These are phyloP conservation scores for Zoroaster sp. DNA, from an alignment of 53 echinoderm and acorn worm genomes.

Conservation along the genomic window DNA sequence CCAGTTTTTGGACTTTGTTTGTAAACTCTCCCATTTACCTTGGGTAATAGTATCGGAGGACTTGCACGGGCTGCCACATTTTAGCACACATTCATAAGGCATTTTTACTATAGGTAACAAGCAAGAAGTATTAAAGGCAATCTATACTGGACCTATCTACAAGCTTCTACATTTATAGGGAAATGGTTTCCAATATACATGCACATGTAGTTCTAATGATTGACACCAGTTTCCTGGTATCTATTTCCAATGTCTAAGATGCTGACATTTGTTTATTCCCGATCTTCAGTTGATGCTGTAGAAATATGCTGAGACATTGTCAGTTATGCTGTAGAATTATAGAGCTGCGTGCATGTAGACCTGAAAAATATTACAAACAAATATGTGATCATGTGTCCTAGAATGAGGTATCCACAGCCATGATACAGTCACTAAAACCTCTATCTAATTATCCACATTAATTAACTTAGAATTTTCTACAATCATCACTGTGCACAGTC, in stretches of 20 bases:
- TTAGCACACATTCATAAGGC: not conserved
- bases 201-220: too few species aligned
- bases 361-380: not conserved
- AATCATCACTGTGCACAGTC: too few species aligned
- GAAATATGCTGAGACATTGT: too few species aligned
- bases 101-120: not conserved
- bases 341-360: not conserved
- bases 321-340: too few species aligned
- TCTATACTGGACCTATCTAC: not conserved
- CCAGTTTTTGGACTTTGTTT: conserved; percentile 32
- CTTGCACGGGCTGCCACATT: not conserved
- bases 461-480: too few species aligned
- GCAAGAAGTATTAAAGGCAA: not conserved
- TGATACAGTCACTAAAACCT: too few species aligned
- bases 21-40: conserved; percentile 30
- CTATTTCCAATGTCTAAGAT: not conserved
- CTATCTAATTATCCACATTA: too few species aligned
- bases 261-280: not conserved
- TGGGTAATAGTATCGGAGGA: not conserved
- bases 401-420: not conserved
- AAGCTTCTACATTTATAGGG: not conserved
- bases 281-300: not conserved
- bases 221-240: not conserved
- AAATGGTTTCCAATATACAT: too few species aligned
- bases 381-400: not conserved